Conservation (phyloP, 2,888 invertebrate genomes). For the Griposia aprilina region DNA sequence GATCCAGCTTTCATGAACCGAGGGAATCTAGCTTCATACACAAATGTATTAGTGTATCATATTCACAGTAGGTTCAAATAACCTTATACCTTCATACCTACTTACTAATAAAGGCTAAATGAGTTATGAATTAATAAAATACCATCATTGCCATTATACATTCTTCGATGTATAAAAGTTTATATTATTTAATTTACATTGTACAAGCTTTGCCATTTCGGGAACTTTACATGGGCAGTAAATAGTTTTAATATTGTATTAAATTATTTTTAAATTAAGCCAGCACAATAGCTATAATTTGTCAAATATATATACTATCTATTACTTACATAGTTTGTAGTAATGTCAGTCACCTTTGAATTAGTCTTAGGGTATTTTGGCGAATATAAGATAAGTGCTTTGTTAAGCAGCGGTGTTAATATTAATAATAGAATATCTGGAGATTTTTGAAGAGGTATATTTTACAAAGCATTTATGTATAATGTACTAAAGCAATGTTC, state of each 20-base stretch:
- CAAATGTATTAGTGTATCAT: background rate
- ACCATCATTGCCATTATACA: background rate
- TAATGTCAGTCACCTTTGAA: background rate
- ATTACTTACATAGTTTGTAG: background rate
- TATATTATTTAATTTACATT: background rate
- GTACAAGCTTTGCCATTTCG: background rate
- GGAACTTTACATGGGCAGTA: background rate
- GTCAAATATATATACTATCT: constrained; percentile 25
- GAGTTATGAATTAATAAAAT: background rate
- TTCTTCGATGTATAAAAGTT: background rate
- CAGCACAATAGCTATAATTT: background rate
- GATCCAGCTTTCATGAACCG: background rate
- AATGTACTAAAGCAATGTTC: constrained; percentile 40
- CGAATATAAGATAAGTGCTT: constrained; percentile 27
- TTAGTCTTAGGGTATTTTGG: background rate
- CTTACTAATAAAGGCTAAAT: background rate
- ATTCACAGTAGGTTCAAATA: background rate
- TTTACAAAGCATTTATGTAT: constrained; percentile 61
- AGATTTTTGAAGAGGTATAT: constrained; percentile 82
- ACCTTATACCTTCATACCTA: background rate
- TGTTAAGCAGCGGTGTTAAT: constrained; percentile 47
- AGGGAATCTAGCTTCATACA: background rate
- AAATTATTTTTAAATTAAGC: background rate
- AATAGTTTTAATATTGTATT: background rate
- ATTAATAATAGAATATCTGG: constrained; percentile 70